phyloP scores from a whole-genome alignment of 2,113 vertebrate species.

The Labeo catla region DNA sequence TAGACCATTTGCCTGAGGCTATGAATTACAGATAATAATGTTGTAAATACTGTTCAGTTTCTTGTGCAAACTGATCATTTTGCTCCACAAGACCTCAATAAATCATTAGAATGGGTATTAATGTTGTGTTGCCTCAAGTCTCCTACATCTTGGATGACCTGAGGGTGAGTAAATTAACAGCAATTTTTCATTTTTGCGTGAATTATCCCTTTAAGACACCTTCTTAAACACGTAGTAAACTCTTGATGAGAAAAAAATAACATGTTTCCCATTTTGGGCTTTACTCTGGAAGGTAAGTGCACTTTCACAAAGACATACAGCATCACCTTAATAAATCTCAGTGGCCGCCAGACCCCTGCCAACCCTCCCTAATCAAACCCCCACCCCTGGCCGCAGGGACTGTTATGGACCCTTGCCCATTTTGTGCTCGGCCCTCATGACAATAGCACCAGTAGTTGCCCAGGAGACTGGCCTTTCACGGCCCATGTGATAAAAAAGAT shows the following conservation, averaged over 20 bases:
- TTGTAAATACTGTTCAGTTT: not conserved
- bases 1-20: too few species aligned
- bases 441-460: slow-evolving; percentile 72
- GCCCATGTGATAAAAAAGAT: slow-evolving; percentile 79
- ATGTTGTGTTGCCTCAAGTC: not conserved
- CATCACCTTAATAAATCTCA: slow-evolving; percentile 69
- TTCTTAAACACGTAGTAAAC: not conserved
- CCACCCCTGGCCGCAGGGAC: slow-evolving; percentile 44
- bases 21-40: too few species aligned
- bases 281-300: slow-evolving; percentile 54
- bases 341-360: slow-evolving; percentile 52
- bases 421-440: slow-evolving; percentile 60
- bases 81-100: not conserved
- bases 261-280: slow-evolving; percentile 13
- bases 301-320: slow-evolving; percentile 61
- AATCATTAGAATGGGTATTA: not conserved
- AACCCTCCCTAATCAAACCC: slow-evolving; percentile 52
- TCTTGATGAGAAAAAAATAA: not conserved
- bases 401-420: slow-evolving; percentile 55
- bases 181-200: not conserved
- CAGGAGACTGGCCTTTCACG: slow-evolving; percentile 71
- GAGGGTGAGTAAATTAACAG: too few species aligned
- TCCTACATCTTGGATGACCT: too few species aligned
- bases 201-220: not conserved
- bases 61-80: not conserved